Conservation (phyloP, 2,888 invertebrate genomes). For the Drosophila monieri region DNA sequence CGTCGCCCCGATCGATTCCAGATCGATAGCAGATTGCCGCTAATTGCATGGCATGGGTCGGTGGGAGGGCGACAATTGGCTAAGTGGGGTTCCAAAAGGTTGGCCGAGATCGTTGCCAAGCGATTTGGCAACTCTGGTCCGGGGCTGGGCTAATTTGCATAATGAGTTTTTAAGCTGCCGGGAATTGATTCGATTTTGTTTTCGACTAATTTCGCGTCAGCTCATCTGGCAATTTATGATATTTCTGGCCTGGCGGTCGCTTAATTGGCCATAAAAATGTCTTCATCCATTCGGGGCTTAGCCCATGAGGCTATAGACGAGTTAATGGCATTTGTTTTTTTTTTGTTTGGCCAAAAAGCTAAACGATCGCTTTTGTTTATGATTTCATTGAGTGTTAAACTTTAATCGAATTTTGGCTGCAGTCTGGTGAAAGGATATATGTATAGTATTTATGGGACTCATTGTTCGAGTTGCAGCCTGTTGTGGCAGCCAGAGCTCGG, state of each 20-base stretch:
- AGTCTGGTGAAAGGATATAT: conserved; percentile 35
- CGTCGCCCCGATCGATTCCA: conserved; percentile 11
- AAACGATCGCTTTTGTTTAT: conserved; percentile 37
- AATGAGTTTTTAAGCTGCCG: conserved; percentile 78
- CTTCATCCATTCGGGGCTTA: conserved; percentile 65
- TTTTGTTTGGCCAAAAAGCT: conserved; percentile 2
- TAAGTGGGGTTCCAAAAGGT: conserved; percentile 58
- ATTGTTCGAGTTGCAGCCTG: conserved; percentile 35
- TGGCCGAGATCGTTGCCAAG: conserved; percentile 30
- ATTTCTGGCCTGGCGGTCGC: conserved; percentile 59
- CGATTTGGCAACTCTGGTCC: conserved; percentile 25
- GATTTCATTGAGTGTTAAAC: conserved; percentile 37
- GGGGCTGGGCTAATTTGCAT: conserved; percentile 66
- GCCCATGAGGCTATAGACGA: conserved; percentile 7
- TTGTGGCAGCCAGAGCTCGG: conserved; percentile 1
- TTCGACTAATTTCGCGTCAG: conserved; percentile 24
- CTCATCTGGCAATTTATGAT: conserved; percentile 67
- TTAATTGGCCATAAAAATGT: conserved; percentile 80
- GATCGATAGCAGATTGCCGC: conserved; percentile 35
- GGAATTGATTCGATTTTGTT: conserved; percentile 64
- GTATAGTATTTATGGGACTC: conserved; percentile 29
- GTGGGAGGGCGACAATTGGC: conserved; percentile 63
- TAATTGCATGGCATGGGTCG: conserved; percentile 56
- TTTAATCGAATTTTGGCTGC: conserved; percentile 24
- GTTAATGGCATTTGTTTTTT: conserved; percentile 27